These are phyloP conservation scores for Tyrannus savana DNA, from an alignment of 2,113 vertebrate species.

Conservation along the genomic window DNA sequence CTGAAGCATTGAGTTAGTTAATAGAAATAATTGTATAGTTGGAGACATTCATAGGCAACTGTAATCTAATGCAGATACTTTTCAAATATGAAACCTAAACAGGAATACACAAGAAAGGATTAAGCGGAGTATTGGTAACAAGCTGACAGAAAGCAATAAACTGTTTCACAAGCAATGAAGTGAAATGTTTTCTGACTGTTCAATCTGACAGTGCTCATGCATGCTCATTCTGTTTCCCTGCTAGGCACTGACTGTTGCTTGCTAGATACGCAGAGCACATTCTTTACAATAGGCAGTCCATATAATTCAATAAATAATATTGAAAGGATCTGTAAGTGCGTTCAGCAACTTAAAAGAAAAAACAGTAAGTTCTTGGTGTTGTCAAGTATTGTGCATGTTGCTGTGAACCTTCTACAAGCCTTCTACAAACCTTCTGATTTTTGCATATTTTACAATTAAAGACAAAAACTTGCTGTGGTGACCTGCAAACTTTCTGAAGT, in stretches of 20 bases:
- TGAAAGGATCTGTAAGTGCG: background rate
- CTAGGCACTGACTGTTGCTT: background rate
- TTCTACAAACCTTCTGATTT: background rate
- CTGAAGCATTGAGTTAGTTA: background rate
- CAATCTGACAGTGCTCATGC: background rate
- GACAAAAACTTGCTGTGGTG: background rate
- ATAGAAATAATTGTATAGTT: background rate
- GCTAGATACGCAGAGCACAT: background rate
- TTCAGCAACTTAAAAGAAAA: background rate
- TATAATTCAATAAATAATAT: background rate
- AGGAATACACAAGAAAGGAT: background rate
- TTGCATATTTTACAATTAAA: background rate
- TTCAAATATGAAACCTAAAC: background rate
- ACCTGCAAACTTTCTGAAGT: background rate
- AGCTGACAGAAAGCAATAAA: background rate
- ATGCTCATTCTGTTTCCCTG: background rate
- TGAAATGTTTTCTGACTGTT: background rate
- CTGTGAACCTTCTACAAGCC: background rate
- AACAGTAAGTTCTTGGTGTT: background rate
- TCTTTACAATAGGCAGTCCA: background rate
- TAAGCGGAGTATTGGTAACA: background rate
- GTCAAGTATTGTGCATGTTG: background rate
- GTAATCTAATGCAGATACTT: background rate
- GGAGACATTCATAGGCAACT: background rate
- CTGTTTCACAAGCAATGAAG: background rate